Percentiles rank a stretch among this genome's conserved stretches.
Conservation (phyloP, 2,113 vertebrate species). For the Marcusenius ussheri region DNA sequence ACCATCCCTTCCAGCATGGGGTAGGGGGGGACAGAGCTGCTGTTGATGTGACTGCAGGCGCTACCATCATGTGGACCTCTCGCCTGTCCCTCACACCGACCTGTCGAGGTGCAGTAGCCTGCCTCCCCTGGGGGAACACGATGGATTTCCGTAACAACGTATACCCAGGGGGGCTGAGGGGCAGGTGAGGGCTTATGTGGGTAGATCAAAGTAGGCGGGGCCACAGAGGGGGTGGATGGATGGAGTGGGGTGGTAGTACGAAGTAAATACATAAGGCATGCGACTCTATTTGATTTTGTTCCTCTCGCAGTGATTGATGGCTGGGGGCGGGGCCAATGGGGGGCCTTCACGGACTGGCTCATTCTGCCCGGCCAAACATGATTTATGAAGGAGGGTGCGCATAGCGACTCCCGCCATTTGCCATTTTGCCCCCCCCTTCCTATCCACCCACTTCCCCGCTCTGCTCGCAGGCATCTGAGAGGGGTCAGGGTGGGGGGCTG, state of each 20-base stretch:
- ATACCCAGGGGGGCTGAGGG: neutral
- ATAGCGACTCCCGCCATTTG: constrained; percentile 60
- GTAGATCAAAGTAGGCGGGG: neutral
- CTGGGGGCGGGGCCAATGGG: constrained; percentile 59
- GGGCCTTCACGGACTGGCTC: constrained; percentile 55
- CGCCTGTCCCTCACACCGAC: neutral
- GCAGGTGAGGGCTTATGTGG: neutral
- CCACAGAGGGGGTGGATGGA: neutral
- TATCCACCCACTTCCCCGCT: constrained; percentile 26
- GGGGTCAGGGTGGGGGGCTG: constrained; percentile 35
- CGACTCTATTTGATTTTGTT: constrained; percentile 5
- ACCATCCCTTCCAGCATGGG: neutral
- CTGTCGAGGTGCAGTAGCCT: neutral
- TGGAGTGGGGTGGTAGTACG: neutral
- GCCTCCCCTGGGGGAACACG: neutral
- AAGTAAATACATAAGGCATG: constrained; percentile 6
- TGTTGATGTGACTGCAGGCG: neutral
- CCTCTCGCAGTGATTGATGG: constrained; percentile 57
- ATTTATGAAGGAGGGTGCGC: constrained; percentile 60
- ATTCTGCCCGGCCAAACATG: constrained; percentile 63
- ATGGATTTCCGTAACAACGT: neutral
- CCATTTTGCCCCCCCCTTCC: constrained; percentile 40
- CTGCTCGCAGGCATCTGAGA: constrained; percentile 51
- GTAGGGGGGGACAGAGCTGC: neutral
- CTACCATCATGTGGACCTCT: neutral